Percentiles rank a stretch among this genome's conserved stretches.
Conservation (phyloP, 1,140 invertebrate species). For the Myzus persicae region DNA sequence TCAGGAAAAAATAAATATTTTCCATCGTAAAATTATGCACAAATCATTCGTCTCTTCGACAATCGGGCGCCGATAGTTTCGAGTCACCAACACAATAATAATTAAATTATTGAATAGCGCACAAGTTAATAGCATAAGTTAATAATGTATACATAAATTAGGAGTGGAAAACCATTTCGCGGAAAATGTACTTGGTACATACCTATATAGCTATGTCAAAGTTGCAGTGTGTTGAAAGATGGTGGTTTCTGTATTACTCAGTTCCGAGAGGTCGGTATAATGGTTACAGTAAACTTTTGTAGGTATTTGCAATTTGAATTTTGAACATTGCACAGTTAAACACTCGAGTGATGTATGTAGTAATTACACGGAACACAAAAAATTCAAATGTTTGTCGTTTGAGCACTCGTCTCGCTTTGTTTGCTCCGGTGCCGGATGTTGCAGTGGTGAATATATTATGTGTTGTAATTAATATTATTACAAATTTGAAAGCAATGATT, state of each 20-base stretch:
- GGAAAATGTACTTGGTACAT: neutral
- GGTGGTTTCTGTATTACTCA: neutral
- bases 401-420: neutral
- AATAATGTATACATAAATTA: too few species aligned
- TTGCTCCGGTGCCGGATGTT: neutral
- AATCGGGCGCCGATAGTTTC: neutral
- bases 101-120: neutral
- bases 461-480: neutral
- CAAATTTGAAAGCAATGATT: neutral
- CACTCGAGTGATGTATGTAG: neutral
- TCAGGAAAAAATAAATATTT: neutral
- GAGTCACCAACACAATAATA: neutral
- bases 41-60: neutral
- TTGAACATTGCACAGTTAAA: neutral
- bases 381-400: neutral
- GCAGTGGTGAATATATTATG: neutral
- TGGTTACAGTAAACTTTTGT: neutral
- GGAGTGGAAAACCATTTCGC: neutral
- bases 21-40: neutral
- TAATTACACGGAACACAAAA: neutral
- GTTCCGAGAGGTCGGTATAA: neutral
- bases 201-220: neutral
- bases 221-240: neutral
- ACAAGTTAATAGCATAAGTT: too few species aligned
- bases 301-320: constrained; percentile 2